Conservation (phyloP, 2,888 invertebrate genomes). For the Chromoteleia sp. region DNA sequence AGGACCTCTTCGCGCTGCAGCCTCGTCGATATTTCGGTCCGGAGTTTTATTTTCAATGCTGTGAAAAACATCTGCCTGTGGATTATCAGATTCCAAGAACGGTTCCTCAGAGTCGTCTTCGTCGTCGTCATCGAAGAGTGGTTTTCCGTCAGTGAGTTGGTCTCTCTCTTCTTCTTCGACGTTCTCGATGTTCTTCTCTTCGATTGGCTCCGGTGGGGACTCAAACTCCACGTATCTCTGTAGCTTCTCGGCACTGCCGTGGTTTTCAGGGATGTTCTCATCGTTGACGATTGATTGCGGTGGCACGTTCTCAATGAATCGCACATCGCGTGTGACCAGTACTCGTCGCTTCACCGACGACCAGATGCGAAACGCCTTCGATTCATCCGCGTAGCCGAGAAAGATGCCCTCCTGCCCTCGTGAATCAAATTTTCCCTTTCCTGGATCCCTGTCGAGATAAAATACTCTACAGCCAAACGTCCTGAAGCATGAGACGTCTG, state of each 20-base stretch:
- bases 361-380: conserved; percentile 48
- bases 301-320: conserved; percentile 22
- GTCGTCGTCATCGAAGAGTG: too few species aligned
- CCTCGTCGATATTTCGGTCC: neutral
- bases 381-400: conserved; percentile 39
- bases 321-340: conserved; percentile 40
- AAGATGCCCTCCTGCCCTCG: conserved; percentile 40
- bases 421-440: conserved; percentile 40
- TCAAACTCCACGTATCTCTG: too few species aligned
- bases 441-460: conserved; percentile 33
- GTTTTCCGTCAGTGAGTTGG: too few species aligned
- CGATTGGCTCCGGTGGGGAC: too few species aligned
- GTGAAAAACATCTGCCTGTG: conserved; percentile 2
- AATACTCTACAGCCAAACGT: conserved; percentile 36
- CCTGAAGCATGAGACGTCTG: conserved; percentile 20
- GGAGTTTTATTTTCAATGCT: neutral
- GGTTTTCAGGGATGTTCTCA: too few species aligned
- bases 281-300: neutral
- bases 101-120: neutral
- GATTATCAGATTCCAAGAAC: neutral
- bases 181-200: too few species aligned
- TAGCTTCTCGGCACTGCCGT: too few species aligned
- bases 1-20: conserved; percentile 9
- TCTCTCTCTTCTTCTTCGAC: too few species aligned
- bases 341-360: conserved; percentile 19